phyloP scores from a whole-genome alignment of 2,888 invertebrate genomes.

The Uropetala carovei region DNA sequence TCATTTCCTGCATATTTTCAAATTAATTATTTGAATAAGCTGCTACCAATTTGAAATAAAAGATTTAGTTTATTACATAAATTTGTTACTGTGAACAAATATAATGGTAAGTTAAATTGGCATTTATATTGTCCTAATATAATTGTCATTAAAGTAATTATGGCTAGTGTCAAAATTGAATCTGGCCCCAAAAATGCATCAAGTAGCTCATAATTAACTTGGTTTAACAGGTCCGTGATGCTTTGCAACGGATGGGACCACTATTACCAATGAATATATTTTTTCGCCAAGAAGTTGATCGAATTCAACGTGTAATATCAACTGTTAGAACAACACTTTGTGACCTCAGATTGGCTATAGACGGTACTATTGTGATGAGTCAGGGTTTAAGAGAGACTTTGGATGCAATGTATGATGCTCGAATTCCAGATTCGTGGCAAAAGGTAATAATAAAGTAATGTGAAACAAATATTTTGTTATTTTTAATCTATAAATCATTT shows the following conservation, averaged over 20 bases:
- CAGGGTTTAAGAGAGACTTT: slow-evolving; percentile 90
- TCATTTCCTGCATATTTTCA: too few species aligned
- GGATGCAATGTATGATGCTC: slow-evolving; percentile 97
- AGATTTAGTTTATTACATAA: too few species aligned
- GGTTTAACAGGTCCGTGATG: slow-evolving; percentile 82
- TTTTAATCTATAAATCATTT: neutral
- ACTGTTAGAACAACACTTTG: slow-evolving; percentile 85
- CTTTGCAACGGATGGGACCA: slow-evolving; percentile 93
- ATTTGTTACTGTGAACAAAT: too few species aligned
- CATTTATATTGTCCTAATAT: too few species aligned
- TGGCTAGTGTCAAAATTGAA: neutral
- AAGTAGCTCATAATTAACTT: neutral
- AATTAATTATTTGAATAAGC: too few species aligned
- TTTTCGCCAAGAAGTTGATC: slow-evolving; percentile 83
- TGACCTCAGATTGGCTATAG: slow-evolving; percentile 95
- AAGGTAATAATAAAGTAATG: slow-evolving; percentile 79
- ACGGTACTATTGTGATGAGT: slow-evolving; percentile 98
- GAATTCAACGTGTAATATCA: slow-evolving; percentile 92
- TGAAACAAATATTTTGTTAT: neutral
- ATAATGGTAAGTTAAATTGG: too few species aligned
- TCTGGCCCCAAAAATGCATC: neutral
- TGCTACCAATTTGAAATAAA: too few species aligned
- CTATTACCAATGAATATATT: slow-evolving; percentile 98
- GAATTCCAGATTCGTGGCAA: slow-evolving; percentile 94
- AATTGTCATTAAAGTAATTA: neutral